Evolutionary conservation across 1,140 invertebrate species (phyloP).

Genomic region (Musca domestica): DNA sequence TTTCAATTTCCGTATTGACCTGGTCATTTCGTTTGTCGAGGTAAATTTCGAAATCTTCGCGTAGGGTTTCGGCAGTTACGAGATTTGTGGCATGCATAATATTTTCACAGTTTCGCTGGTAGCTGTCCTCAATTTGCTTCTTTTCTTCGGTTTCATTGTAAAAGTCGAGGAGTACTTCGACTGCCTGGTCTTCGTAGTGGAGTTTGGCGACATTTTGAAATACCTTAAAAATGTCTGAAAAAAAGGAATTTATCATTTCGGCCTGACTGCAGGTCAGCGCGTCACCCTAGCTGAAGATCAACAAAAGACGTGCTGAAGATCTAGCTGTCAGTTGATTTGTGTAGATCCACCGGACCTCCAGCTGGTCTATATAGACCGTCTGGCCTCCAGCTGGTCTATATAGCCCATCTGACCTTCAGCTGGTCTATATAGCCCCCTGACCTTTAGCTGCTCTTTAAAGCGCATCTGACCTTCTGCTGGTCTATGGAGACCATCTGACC

Average conservation of each 20-base stretch:
- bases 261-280: too few species aligned
- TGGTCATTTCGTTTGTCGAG: conserved; percentile 41
- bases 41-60: conserved; percentile 39
- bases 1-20: conserved; percentile 42
- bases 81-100: conserved; percentile 45
- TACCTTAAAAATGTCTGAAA: conserved; percentile 35
- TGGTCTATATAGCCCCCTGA: too few species aligned
- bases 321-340: too few species aligned
- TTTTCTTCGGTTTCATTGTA: conserved; percentile 38
- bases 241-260: neutral
- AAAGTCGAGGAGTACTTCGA: conserved; percentile 40
- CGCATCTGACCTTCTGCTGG: too few species aligned
- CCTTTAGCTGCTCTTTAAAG: too few species aligned
- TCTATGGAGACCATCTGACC: too few species aligned
- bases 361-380: too few species aligned
- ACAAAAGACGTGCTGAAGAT: too few species aligned
- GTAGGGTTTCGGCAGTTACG: conserved; percentile 33
- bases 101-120: conserved; percentile 40
- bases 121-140: conserved; percentile 36
- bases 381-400: too few species aligned
- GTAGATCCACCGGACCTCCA: too few species aligned
- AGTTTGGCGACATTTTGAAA: conserved; percentile 32
- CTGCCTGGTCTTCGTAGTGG: conserved; percentile 39
- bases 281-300: too few species aligned
- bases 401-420: too few species aligned